Conservation (phyloP, 1,140 invertebrate genomes). For the Drosophila nannoptera region DNA sequence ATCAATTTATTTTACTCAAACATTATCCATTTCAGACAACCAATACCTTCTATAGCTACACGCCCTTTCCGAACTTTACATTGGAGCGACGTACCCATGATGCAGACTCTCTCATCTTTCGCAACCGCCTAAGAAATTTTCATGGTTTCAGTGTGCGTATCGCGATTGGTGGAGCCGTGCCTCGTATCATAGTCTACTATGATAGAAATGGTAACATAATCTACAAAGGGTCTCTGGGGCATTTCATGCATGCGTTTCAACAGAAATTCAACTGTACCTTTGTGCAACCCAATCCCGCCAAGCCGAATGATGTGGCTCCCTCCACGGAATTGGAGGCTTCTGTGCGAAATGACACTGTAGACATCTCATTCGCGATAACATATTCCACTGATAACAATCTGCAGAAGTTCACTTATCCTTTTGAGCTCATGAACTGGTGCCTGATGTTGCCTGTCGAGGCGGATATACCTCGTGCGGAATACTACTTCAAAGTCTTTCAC, state of each 20-base stretch:
- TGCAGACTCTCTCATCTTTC: background rate
- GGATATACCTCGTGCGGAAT: background rate
- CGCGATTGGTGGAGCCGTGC: slow-evolving; percentile 57
- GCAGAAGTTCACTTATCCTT: slow-evolving; percentile 53
- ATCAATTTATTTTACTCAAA: too few species aligned
- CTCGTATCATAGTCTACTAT: slow-evolving; percentile 56
- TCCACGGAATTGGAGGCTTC: slow-evolving; percentile 12
- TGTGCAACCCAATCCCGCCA: slow-evolving; percentile 28
- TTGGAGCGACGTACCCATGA: slow-evolving; percentile 33
- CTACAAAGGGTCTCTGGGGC: slow-evolving; percentile 51
- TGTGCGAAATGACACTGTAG: slow-evolving; percentile 51
- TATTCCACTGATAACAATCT: slow-evolving; percentile 17
- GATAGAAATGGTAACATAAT: slow-evolving; percentile 22
- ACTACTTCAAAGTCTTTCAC: background rate
- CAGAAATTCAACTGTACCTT: slow-evolving; percentile 50
- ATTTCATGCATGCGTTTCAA: slow-evolving; percentile 51
- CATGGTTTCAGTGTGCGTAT: slow-evolving; percentile 39
- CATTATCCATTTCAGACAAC: background rate
- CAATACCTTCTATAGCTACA: slow-evolving; percentile 48
- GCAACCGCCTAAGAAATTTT: slow-evolving; percentile 37
- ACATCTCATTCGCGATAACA: slow-evolving; percentile 45
- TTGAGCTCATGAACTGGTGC: slow-evolving; percentile 65
- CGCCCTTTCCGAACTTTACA: slow-evolving; percentile 55
- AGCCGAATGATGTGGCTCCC: slow-evolving; percentile 12
- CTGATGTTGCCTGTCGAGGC: slow-evolving; percentile 56